A percentile compares a stretch with the other conserved stretches of the same genome.
Conservation (phyloP, 2,797 vertebrate genomes). For the Mus minutoides region DNA sequence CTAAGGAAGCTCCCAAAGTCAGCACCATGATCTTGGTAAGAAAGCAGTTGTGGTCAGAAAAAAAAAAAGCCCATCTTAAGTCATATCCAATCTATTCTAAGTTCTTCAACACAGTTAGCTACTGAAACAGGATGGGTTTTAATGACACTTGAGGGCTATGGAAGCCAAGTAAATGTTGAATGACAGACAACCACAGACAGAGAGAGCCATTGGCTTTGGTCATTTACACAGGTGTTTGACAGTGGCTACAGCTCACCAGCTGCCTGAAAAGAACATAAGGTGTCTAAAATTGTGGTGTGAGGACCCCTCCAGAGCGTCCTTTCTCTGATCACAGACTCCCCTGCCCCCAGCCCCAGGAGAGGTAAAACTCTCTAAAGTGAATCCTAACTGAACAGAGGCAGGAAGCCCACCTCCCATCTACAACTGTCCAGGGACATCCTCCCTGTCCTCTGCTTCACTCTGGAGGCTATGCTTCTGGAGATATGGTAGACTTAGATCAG, state of each 20-base stretch:
- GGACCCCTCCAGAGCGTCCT: background rate
- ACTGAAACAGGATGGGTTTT: background rate
- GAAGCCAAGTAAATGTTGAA: background rate
- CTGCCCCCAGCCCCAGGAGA: no score
- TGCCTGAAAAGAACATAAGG: background rate
- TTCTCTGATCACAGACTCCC: background rate
- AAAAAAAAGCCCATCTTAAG: background rate
- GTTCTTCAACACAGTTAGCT: background rate
- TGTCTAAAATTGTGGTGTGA: background rate
- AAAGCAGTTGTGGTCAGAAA: background rate
- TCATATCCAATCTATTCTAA: background rate
- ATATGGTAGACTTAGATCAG: background rate
- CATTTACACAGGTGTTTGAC: background rate
- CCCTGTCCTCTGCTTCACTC: no score
- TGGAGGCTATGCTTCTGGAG: background rate
- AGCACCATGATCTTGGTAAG: background rate
- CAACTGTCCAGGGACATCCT: background rate
- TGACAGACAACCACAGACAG: background rate
- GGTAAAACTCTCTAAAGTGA: background rate
- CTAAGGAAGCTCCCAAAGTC: background rate
- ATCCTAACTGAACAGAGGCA: background rate
- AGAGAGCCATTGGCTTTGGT: background rate
- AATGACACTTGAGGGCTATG: no score
- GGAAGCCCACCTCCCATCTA: background rate
- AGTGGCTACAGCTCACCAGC: background rate